Evolutionary conservation across 2,888 invertebrate genomes (phyloP).

Genomic region (Incurvaria masculella): DNA sequence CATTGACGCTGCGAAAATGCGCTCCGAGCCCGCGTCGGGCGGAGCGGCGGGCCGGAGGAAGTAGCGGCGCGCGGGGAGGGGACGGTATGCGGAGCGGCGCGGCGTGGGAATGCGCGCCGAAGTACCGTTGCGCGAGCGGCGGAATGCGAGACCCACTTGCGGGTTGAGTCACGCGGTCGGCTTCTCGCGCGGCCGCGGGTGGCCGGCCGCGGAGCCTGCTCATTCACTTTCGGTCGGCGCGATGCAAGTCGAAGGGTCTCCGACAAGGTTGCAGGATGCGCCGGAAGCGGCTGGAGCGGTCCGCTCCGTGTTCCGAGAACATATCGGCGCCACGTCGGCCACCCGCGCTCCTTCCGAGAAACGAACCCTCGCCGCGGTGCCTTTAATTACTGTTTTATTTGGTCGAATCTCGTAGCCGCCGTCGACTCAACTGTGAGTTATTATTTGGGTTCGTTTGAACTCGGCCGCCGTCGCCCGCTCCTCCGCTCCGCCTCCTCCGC

Average conservation of each 20-base stretch:
- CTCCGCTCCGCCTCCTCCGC: slow-evolving; percentile 31
- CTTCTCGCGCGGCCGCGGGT: slow-evolving; percentile 12
- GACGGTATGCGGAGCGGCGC: slow-evolving; percentile 28
- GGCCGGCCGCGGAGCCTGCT: slow-evolving; percentile 1
- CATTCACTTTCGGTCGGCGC: too few relatives aligned
- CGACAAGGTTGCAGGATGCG: too few relatives aligned
- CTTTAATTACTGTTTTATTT: slow-evolving; percentile 1
- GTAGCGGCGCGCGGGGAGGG: slow-evolving; percentile 11
- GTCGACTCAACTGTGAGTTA: slow-evolving; percentile 14
- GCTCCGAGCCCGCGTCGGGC: slow-evolving; percentile 13
- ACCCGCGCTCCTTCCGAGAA: slow-evolving; percentile 8
- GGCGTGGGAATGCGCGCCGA: slow-evolving; percentile 46
- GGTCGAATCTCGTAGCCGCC: slow-evolving; percentile 19
- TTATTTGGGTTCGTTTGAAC: slow-evolving; percentile 36
- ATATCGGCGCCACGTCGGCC: too few relatives aligned
- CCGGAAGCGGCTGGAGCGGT: too few relatives aligned
- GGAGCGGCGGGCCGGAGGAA: slow-evolving; percentile 20
- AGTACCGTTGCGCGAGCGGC: slow-evolving; percentile 46
- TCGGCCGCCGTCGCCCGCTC: slow-evolving; percentile 36
- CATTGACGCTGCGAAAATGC: slow-evolving; percentile 2
- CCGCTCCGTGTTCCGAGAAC: too few relatives aligned
- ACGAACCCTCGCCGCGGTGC: slow-evolving; percentile 10
- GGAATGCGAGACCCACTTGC: slow-evolving; percentile 53
- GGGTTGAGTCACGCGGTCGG: slow-evolving; percentile 18
- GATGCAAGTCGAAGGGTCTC: too few relatives aligned